Evolutionary conservation across 2,113 vertebrate species (phyloP).

Genomic region (Hyperoodon ampullatus): DNA sequence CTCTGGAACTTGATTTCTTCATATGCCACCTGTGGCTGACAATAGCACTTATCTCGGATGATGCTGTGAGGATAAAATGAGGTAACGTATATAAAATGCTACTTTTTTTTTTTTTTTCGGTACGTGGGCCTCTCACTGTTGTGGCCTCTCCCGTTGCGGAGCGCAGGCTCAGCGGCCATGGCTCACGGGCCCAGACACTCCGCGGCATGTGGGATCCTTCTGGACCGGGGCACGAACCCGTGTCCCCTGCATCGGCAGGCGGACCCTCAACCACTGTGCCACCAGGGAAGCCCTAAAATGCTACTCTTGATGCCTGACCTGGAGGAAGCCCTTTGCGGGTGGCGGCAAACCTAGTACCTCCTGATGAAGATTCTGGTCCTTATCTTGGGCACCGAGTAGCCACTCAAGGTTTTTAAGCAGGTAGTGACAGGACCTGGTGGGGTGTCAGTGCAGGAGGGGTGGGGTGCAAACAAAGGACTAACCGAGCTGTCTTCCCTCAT

Average conservation of each 20-base stretch:
- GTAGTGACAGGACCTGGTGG: not conserved
- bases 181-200: too few relatives aligned
- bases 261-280: too few relatives aligned
- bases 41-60: not conserved
- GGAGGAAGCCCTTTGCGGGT: not conserved
- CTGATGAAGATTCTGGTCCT: not conserved
- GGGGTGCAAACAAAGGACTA: not conserved
- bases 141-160: too few relatives aligned
- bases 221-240: too few relatives aligned
- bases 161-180: too few relatives aligned
- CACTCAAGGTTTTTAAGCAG: not conserved
- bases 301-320: rapidly evolving
- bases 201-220: too few relatives aligned
- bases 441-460: not conserved
- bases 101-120: too few relatives aligned
- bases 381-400: not conserved
- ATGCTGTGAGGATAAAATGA: not conserved
- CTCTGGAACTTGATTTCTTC: not conserved
- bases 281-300: not conserved
- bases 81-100: not conserved
- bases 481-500: not conserved
- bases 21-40: too few relatives aligned
- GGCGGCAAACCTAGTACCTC: not conserved
- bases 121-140: too few relatives aligned
- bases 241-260: too few relatives aligned